Conservation (phyloP, 2,113 vertebrate genomes). For the Regulus satrapa region DNA sequence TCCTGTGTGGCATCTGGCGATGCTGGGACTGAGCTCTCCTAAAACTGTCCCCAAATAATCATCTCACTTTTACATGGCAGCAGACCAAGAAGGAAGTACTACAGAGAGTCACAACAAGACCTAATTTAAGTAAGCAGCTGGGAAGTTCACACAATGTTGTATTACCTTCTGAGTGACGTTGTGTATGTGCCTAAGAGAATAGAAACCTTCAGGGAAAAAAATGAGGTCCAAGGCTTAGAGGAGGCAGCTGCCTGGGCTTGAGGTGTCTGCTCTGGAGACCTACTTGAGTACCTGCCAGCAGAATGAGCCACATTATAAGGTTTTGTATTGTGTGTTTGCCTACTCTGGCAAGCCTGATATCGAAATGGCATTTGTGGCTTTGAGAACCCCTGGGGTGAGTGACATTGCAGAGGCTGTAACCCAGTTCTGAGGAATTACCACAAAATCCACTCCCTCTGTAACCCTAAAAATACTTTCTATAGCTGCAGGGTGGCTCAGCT, state of each 20-base stretch:
- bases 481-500: background rate
- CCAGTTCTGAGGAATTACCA: background rate
- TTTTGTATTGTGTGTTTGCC: background rate
- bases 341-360: background rate
- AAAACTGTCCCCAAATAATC: background rate
- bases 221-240: background rate
- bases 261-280: background rate
- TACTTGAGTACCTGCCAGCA: background rate
- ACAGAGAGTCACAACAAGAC: background rate
- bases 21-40: background rate
- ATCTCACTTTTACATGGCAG: background rate
- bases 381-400: background rate
- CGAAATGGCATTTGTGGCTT: background rate
- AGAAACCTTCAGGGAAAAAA: background rate
- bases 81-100: background rate
- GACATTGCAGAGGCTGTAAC: background rate
- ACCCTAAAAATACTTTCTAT: background rate
- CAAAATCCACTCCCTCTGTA: background rate
- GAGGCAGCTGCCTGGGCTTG: background rate
- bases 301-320: background rate
- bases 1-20: rapidly evolving
- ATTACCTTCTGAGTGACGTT: background rate
- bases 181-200: background rate
- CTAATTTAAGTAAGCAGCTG: background rate
- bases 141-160: background rate